Base-by-base conservation (phyloP, 2,113 vertebrate genomes). In the Macquaria ambigua region DNA sequence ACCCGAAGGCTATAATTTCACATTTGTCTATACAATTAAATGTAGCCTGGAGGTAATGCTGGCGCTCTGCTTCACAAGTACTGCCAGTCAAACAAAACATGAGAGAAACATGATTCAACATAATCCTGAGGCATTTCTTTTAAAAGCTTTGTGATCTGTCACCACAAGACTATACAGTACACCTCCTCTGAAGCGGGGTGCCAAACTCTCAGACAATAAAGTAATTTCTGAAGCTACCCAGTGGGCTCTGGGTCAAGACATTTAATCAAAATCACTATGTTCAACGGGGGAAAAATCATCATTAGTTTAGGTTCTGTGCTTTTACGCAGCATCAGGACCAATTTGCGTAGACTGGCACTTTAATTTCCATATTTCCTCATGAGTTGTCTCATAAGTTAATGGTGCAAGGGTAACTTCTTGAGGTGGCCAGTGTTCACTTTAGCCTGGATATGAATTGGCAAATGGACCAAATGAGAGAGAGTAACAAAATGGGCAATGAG, bases 1-100 rank as follows among this genome's bases (percentile, higher is more conserved):
- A 87, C 81, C 91, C 89, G 10, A 68, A 87, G 91, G 90, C 90
- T 90, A 84, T 85, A 62, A 88, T 90, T 90, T 94, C 75, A 83
- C 81, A 90, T 92, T 92, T 90, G 90, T 92, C 91, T 90, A 88
- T 90, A 93, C 90, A 93, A 91, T 93, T 94, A 94, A 93, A 92
- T 77, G 87, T 92, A 88, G 92, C 93, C 90, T 77, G 79, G 78
- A 89, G 92, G 86, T 85, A 88, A 80, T 25, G 37, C 76, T 58
- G 68, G 79, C 34, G 50, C 88, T 78, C 21, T 31, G 77, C 83
- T 79, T 87, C 91, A 86, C 87, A 81, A 84, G 75, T 70, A 70
- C 87, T 90, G 90, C 89, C 87, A 90, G 78, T 83, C 70, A 84
- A 87, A 91, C 72, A 77, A 81, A 91, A 89, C 87, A 81, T n/a